A percentile compares a stretch with the other conserved stretches of the same genome.
phyloP scores from a whole-genome alignment of 2,797 vertebrate genomes.

The Linurgus olivaceus region DNA sequence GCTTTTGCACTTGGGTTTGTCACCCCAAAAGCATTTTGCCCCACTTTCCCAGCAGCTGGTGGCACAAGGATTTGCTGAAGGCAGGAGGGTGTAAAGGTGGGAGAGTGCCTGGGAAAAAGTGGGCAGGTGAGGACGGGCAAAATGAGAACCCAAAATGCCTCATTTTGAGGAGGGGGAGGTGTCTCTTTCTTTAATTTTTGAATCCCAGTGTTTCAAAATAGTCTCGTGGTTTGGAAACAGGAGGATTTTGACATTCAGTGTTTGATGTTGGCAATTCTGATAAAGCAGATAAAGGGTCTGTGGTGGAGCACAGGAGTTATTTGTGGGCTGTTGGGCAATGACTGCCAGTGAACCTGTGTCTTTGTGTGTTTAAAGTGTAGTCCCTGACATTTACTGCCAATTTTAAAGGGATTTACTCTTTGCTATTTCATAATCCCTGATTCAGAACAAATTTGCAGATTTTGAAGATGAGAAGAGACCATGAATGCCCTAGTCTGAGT shows the following conservation, averaged over 20 bases:
- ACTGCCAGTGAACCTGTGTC: background rate
- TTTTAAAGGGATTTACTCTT: constrained; percentile 40
- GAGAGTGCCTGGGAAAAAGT: accelerated
- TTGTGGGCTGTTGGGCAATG: constrained; percentile 34
- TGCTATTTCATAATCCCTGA: background rate
- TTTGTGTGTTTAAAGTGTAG: background rate
- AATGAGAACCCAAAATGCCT: background rate
- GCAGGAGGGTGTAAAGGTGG: background rate
- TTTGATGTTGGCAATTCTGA: background rate
- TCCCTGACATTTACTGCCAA: constrained; percentile 38
- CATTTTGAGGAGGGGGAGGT: background rate
- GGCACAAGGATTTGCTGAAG: accelerated
- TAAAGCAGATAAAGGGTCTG: background rate
- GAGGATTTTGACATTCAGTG: constrained; percentile 1
- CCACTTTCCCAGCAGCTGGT: background rate
- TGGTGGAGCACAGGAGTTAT: background rate
- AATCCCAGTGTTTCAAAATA: background rate
- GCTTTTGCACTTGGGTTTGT: background rate
- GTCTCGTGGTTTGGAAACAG: background rate
- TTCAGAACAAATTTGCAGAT: constrained; percentile 28
- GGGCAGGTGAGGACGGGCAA: background rate
- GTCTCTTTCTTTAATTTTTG: background rate
- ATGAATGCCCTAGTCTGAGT: background rate
- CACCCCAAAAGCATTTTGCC: background rate
- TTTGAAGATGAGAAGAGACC: background rate